Base-by-base conservation (phyloP, 2,888 invertebrate species). In the Vanessa cardui region DNA sequence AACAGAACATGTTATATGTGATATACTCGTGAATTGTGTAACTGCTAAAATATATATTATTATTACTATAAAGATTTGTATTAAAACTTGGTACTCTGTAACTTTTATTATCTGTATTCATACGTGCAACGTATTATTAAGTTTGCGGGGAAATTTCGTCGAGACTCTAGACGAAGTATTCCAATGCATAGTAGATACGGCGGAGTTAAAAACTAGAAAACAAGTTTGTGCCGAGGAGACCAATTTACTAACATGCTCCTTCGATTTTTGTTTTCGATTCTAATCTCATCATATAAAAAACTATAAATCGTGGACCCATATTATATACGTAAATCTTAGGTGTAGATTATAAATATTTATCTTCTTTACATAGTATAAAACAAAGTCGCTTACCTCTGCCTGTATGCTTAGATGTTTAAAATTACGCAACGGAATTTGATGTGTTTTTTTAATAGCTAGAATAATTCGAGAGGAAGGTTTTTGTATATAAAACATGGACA, bases 161-260 rank as follows among this genome's bases (percentile, higher is more conserved):
- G 31, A 18, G 45, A 44, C 20, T 49, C 49, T 20, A 54, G 52
- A 31, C 26, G 56, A 66, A 69, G 63, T 66, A 64, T 64, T 69
- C 60, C 69, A 66, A 69, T 71, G 69, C 69, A 69, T 69, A 71
- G 20, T 64, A 69, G 69, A 69, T 66, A 71, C 64, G 64, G 46
- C 58, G 60, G 65, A 71, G 71, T 71, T 69, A 69, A 66, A 64
- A 71, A 69, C 66, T 69, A 58, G 61, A 56, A 65, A 68, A 65
- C 47, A 68, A 69, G 31, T 69, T 69, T 64, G 54, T 47, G 54
- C 66, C 60, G 63, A 21, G 21, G 62, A 47, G 49, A 58, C 63
- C 66, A 71, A 65, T 69, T 71, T 66, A 61, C 66, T 66, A 58
- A 64, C 58, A 69, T 63, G 56, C 46, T 65, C 46, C 58, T 39